Conservation (phyloP, 2,797 vertebrate genomes). For the Coilia nasus region DNA sequence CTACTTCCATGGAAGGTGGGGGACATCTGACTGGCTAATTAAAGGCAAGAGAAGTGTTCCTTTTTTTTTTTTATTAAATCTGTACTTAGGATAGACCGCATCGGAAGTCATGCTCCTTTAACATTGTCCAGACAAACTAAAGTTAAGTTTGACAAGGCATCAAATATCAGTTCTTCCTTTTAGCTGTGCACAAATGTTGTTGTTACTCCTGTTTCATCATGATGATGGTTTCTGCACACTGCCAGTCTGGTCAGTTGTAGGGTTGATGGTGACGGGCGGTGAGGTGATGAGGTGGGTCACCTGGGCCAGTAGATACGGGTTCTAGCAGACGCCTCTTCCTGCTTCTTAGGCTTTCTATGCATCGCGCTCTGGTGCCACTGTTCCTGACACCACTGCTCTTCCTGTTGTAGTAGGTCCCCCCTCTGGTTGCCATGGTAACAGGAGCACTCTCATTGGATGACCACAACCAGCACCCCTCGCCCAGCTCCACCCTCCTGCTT, state of each 20-base stretch:
- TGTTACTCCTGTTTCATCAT: background rate
- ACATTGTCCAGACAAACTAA: background rate
- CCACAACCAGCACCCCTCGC: background rate
- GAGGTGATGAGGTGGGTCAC: background rate
- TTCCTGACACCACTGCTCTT: constrained; percentile 30
- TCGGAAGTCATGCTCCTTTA: background rate
- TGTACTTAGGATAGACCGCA: too few species aligned
- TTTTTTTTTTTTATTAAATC: too few species aligned
- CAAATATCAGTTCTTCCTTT: background rate
- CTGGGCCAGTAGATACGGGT: constrained; percentile 12
- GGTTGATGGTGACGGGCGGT: background rate
- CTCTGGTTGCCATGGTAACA: background rate
- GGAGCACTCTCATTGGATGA: background rate
- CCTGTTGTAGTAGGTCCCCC: constrained; percentile 21
- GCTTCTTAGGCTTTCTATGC: constrained; percentile 20
- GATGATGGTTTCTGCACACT: background rate
- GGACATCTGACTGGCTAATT: too few species aligned
- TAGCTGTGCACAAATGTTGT: background rate
- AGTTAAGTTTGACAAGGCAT: background rate
- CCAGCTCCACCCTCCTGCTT: background rate
- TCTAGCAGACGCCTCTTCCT: background rate
- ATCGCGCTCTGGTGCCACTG: constrained; percentile 53
- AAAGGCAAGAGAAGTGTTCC: too few species aligned
- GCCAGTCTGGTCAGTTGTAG: background rate
- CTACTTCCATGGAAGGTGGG: too few species aligned